Conservation (phyloP, 1,140 invertebrate species). For the Vanessa tameamea region DNA sequence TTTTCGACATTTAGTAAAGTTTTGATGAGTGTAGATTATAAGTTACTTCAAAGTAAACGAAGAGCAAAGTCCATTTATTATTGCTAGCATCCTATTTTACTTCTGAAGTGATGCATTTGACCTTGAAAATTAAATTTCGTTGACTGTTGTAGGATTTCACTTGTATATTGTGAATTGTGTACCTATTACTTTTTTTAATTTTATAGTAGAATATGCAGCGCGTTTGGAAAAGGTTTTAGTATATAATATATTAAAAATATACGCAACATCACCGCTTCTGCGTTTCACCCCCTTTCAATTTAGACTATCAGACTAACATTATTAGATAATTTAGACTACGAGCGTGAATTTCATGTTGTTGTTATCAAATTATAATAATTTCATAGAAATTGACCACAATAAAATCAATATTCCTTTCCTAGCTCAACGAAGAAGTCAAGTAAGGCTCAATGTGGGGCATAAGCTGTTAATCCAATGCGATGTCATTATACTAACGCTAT, state of each 20-base stretch:
- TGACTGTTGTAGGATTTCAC: neutral
- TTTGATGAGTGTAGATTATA: neutral
- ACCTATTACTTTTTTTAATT: neutral
- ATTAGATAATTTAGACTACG: too few species aligned
- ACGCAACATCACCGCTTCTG: too few species aligned
- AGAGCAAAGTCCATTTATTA: conserved; percentile 18
- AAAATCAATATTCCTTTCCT: neutral
- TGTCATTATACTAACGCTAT: conserved; percentile 40
- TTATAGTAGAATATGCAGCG: too few species aligned
- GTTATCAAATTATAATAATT: neutral
- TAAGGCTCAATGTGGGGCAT: conserved; percentile 7
- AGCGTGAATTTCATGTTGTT: too few species aligned
- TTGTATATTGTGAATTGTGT: neutral
- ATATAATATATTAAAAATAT: too few species aligned
- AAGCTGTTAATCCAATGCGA: conserved; percentile 36
- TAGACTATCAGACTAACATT: too few species aligned
- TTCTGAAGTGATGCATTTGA: conserved; percentile 1
- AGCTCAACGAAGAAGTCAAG: neutral
- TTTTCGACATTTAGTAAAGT: neutral
- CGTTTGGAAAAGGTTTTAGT: too few species aligned
- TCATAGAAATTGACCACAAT: neutral
- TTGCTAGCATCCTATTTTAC: conserved; percentile 22
- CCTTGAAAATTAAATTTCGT: conserved; percentile 14
- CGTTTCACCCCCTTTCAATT: too few species aligned
- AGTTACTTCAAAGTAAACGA: neutral